Conservation (phyloP, 2,113 vertebrate genomes). For the Macroglossus sobrinus region DNA sequence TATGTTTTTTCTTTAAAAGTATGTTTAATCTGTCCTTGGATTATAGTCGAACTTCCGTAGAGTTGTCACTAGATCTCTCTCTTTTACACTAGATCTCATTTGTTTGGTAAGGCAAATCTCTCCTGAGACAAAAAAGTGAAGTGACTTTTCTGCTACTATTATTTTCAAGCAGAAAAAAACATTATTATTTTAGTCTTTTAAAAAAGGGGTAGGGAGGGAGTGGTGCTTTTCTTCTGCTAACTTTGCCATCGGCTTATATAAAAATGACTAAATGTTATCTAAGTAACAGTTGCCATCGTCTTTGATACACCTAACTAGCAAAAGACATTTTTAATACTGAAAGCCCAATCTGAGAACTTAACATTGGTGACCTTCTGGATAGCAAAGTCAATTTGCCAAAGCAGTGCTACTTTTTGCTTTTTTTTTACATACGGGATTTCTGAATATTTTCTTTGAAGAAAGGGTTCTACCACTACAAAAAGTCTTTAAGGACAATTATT, state of each 20-base stretch:
- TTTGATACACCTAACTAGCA: background rate
- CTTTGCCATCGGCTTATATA: background rate
- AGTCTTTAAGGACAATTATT: background rate
- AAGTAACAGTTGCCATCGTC: background rate
- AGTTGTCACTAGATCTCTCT: constrained; percentile 10
- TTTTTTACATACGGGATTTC: background rate
- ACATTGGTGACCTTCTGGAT: background rate
- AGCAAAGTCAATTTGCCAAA: constrained; percentile 21
- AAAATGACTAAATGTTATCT: constrained; percentile 11
- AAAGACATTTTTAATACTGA: background rate
- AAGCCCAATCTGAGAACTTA: background rate
- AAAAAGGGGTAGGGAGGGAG: background rate
- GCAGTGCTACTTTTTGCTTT: background rate
- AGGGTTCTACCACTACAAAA: background rate
- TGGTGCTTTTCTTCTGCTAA: constrained; percentile 2
- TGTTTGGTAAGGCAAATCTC: background rate
- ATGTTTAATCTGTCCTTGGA: background rate
- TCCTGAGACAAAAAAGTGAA: background rate
- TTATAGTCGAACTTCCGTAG: background rate
- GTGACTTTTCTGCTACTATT: background rate
- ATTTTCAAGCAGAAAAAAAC: background rate
- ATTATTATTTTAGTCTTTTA: background rate
- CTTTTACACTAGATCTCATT: background rate
- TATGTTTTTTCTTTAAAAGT: constrained; percentile 8
- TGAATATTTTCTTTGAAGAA: constrained; percentile 41